Evolutionary conservation across 2,113 vertebrate species (phyloP).

Genomic region (Axis porcinus): DNA sequence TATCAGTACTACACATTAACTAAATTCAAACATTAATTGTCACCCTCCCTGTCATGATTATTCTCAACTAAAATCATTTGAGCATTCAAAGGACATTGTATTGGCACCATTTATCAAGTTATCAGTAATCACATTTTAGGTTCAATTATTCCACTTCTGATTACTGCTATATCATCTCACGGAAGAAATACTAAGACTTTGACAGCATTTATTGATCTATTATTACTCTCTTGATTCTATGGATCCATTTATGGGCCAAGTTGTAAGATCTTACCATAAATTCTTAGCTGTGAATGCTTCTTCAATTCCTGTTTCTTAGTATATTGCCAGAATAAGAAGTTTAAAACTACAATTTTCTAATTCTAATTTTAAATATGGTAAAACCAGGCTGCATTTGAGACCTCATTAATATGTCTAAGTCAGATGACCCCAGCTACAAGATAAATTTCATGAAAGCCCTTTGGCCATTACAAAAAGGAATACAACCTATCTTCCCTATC

Average conservation of each 20-base stretch:
- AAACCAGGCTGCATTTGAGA: conserved; percentile 18
- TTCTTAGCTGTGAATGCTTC: background rate
- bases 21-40: conserved; percentile 15
- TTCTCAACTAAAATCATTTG: background rate
- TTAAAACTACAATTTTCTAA: conserved; percentile 11
- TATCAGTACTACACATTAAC: background rate
- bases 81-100: background rate
- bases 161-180: background rate
- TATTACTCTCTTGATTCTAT: background rate
- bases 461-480: background rate
- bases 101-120: background rate
- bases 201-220: background rate
- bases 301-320: background rate
- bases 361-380: conserved; percentile 8
- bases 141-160: conserved; percentile 1
- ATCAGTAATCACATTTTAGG: conserved; percentile 17
- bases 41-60: background rate
- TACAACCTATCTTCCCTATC: background rate
- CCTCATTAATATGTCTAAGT: background rate
- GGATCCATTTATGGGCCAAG: background rate
- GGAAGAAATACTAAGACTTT: conserved; percentile 13
- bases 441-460: background rate
- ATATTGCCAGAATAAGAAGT: background rate
- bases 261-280: background rate
- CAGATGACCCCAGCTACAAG: background rate